Conservation (phyloP, 2,888 invertebrate genomes). For the Cerceris rybyensis region DNA sequence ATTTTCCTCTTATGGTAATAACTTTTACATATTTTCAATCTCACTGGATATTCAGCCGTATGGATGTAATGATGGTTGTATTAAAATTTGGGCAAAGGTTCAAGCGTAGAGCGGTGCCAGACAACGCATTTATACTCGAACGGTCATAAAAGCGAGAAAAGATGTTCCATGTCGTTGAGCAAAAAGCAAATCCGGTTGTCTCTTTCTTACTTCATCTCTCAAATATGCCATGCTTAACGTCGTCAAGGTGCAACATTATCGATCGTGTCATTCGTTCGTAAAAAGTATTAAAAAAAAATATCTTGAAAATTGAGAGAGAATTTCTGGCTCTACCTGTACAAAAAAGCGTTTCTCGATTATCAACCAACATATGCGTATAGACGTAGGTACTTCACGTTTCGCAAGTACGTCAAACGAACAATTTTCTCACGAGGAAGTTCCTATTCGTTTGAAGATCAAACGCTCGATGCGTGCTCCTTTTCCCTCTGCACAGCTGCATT, state of each 20-base stretch:
- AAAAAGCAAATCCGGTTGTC: constrained; percentile 16
- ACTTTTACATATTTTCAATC: not conserved
- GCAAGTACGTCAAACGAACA: constrained; percentile 15
- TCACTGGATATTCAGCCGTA: not conserved
- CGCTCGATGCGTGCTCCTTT: constrained; percentile 56
- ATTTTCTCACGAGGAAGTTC: constrained; percentile 31
- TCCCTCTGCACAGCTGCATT: constrained; percentile 45
- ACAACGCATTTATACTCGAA: constrained; percentile 39
- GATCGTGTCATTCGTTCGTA: constrained; percentile 19
- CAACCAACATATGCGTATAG: not conserved
- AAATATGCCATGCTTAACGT: not conserved
- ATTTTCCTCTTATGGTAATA: not conserved
- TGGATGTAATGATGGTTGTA: not conserved
- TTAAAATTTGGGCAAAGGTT: constrained; percentile 35
- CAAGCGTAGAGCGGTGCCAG: constrained; percentile 31
- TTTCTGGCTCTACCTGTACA: not conserved
- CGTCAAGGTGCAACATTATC: constrained; percentile 6
- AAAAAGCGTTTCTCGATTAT: constrained; percentile 2
- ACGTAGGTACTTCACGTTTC: not conserved
- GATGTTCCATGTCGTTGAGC: constrained; percentile 2
- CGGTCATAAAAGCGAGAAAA: constrained; percentile 7
- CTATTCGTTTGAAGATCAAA: constrained; percentile 62
- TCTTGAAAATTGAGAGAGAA: constrained; percentile 21
- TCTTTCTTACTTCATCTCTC: not conserved
- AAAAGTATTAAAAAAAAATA: not conserved